A percentile compares a stretch with the other conserved stretches of the same genome.
Evolutionary conservation across 1,140 invertebrate genomes (phyloP).

Genomic region (Nasonia giraulti): DNA sequence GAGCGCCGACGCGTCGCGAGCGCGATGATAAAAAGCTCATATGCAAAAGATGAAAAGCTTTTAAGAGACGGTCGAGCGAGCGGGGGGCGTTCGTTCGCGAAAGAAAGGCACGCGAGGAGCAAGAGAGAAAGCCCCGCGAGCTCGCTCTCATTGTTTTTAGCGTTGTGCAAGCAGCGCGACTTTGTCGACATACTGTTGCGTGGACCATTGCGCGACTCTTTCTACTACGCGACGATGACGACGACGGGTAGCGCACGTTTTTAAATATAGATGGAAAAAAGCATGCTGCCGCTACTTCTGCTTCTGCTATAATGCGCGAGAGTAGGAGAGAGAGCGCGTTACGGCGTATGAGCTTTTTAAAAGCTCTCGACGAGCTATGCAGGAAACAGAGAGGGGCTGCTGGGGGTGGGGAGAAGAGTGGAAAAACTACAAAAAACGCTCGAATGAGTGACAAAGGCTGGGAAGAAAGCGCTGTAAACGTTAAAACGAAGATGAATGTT

Average conservation of each 20-base stretch:
- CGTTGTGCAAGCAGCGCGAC: constrained; percentile 51
- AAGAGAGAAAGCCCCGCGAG: constrained; percentile 52
- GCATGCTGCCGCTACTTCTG: not conserved
- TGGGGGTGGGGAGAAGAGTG: not conserved
- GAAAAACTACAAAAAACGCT: constrained; percentile 35
- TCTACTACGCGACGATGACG: not conserved
- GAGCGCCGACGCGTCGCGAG: constrained; percentile 13
- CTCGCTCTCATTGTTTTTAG: constrained; percentile 61
- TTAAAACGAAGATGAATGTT: not conserved
- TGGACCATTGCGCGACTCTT: constrained; percentile 15
- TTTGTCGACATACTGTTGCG: constrained; percentile 44
- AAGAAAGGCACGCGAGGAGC: constrained; percentile 57
- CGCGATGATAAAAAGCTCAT: constrained; percentile 71
- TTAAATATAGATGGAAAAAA: constrained; percentile 50
- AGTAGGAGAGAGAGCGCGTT: constrained; percentile 8
- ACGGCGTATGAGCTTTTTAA: constrained; percentile 44
- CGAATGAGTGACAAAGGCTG: constrained; percentile 29
- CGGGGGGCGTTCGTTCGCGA: constrained; percentile 50
- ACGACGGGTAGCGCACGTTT: constrained; percentile 2
- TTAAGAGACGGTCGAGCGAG: constrained; percentile 61
- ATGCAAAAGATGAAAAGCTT: constrained; percentile 72
- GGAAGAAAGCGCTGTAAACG: not conserved
- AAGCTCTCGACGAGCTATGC: constrained; percentile 28
- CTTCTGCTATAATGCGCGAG: not conserved
- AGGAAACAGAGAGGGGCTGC: not conserved